A percentile compares a stretch with the other conserved stretches of the same genome.
These are phyloP conservation scores for Eupithecia exiguata DNA, from an alignment of 2,888 invertebrate genomes.

Conservation along the genomic window DNA sequence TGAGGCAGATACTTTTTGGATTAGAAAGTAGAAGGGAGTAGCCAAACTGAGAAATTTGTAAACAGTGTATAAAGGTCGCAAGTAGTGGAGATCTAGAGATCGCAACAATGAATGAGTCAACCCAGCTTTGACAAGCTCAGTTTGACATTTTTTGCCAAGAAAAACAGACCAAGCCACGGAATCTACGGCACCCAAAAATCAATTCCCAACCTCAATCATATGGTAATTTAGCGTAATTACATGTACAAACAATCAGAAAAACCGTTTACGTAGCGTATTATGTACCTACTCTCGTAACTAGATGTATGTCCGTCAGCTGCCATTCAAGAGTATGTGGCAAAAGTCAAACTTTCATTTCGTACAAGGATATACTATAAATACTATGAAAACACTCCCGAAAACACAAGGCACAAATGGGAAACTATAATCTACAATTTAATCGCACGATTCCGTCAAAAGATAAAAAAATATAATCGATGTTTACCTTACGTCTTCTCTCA, in stretches of 20 bases:
- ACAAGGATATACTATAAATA: constrained; percentile 84
- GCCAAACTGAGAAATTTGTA: constrained; percentile 42
- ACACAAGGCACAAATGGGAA: constrained; percentile 56
- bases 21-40: constrained; percentile 9
- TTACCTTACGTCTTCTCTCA: constrained; percentile 84
- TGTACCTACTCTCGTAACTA: constrained; percentile 75
- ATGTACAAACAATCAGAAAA: constrained; percentile 58
- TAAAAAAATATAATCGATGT: constrained; percentile 83
- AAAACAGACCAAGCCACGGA: constrained; percentile 71
- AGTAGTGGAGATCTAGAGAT: constrained; percentile 61
- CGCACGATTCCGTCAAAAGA: constrained; percentile 70
- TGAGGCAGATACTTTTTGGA: neutral
- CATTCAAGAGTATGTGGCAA: constrained; percentile 85
- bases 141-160: constrained; percentile 79
- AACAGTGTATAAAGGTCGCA: constrained; percentile 58
- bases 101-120: constrained; percentile 83
- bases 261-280: constrained; percentile 71
- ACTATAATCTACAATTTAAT: constrained; percentile 59
- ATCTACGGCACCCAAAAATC: constrained; percentile 61
- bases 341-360: constrained; percentile 84
- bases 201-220: constrained; percentile 52
- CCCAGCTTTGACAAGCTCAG: constrained; percentile 81
- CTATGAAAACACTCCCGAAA: constrained; percentile 74
- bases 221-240: constrained; percentile 58
- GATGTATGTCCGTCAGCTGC: constrained; percentile 82